Conservation (phyloP, 1,140 invertebrate species). For the Orius insidiosus region DNA sequence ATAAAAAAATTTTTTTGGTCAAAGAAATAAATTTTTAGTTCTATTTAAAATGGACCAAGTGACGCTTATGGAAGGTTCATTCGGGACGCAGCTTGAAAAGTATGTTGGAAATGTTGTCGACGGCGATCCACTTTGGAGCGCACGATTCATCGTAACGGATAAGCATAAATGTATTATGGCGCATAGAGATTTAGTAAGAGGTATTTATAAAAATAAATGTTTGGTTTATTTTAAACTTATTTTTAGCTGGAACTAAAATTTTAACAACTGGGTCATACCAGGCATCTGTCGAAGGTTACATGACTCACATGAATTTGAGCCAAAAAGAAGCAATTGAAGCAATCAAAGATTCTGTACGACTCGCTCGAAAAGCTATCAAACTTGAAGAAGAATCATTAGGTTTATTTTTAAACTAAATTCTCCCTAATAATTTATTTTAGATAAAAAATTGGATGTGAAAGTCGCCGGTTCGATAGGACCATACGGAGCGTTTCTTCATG, state of each 20-base stretch:
- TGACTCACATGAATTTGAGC: constrained; percentile 43
- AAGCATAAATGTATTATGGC: constrained; percentile 51
- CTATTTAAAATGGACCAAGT: constrained; percentile 1
- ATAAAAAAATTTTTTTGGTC: too few relatives aligned
- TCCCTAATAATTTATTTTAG: too few relatives aligned
- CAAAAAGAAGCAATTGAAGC: constrained; percentile 42
- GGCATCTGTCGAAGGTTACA: constrained; percentile 60
- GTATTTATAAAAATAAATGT: constrained; percentile 21
- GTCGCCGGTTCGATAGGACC: constrained; percentile 75
- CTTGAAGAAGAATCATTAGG: too few relatives aligned
- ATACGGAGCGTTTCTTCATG: constrained; percentile 70
- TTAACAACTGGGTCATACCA: constrained; percentile 81
- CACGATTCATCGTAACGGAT: constrained; percentile 50
- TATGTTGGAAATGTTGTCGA: constrained; percentile 49
- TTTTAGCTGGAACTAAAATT: constrained; percentile 58
- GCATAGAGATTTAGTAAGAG: constrained; percentile 57
- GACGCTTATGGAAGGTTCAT: constrained; percentile 48
- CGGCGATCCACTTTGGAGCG: constrained; percentile 61
- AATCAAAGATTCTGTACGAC: constrained; percentile 44
- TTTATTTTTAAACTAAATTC: too few relatives aligned
- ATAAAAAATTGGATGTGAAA: constrained; percentile 19
- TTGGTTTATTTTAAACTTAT: background rate
- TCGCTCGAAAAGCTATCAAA: too few relatives aligned
- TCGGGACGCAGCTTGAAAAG: constrained; percentile 53
- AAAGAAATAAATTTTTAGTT: too few relatives aligned